Conservation (phyloP, 2,797 vertebrate species). For the Sparidentex hasta region DNA sequence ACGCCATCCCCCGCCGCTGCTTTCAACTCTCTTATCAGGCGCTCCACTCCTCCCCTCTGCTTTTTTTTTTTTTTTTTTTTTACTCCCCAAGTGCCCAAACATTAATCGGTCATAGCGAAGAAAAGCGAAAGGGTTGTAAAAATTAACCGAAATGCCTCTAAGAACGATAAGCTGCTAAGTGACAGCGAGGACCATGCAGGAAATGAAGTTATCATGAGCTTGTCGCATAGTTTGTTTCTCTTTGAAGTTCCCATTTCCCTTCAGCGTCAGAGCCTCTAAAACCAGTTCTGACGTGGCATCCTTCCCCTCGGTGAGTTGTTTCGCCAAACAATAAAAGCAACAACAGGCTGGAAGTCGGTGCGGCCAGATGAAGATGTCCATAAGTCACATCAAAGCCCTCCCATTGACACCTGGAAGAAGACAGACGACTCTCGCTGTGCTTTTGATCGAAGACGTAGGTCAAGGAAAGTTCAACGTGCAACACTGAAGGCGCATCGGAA, state of each 20-base stretch:
- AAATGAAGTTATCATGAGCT: conserved; percentile 76
- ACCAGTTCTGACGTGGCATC: conserved; percentile 43
- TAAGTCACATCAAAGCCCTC: conserved; percentile 60
- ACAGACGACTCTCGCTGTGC: conserved; percentile 43
- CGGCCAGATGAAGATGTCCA: conserved; percentile 57
- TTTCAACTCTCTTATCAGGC: conserved; percentile 63
- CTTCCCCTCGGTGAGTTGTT: conserved; percentile 46
- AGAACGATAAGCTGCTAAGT: conserved; percentile 20
- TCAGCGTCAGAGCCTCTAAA: conserved; percentile 43
- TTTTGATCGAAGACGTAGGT: conserved; percentile 69
- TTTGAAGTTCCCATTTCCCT: conserved; percentile 58
- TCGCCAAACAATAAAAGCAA: conserved; percentile 57
- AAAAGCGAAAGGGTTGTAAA: conserved; percentile 37
- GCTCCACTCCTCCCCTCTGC: conserved; percentile 45
- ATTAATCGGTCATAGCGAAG: conserved; percentile 57
- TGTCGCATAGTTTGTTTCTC: conserved; percentile 30
- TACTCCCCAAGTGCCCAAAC: conserved; percentile 53
- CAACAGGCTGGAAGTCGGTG: conserved; percentile 42
- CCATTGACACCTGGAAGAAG: conserved; percentile 47
- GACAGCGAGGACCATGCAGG: conserved; percentile 49
- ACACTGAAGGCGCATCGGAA: conserved; percentile 31
- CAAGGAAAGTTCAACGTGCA: conserved; percentile 67
- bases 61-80: not conserved
- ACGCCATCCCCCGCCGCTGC: conserved; percentile 33
- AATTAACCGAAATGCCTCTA: conserved; percentile 48